Conservation (phyloP, 2,888 invertebrate genomes). For the Laspeyria flexula region DNA sequence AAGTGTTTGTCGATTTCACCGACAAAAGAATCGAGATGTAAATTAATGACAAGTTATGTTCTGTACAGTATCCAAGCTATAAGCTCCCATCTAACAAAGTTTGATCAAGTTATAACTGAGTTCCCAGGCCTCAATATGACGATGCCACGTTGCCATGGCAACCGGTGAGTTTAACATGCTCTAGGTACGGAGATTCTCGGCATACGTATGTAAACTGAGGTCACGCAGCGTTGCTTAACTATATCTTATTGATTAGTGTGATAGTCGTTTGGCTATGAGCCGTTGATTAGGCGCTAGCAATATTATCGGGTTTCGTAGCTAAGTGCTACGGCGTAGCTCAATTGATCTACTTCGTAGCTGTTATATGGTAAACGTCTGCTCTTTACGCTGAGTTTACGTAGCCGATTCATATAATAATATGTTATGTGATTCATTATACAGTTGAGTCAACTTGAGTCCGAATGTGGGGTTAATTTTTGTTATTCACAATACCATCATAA, state of each 20-base stretch:
- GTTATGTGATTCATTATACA: no score
- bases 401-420: no score
- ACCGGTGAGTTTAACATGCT: not conserved
- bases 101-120: not conserved
- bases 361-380: no score
- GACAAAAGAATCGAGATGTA: no score
- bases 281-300: not conserved
- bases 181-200: not conserved
- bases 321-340: not conserved
- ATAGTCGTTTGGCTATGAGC: not conserved
- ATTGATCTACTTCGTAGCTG: not conserved
- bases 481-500: no score
- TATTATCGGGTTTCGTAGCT: not conserved
- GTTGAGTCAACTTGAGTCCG: no score
- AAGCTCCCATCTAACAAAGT: not conserved
- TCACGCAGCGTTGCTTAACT: not conserved
- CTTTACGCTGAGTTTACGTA: no score
- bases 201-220: not conserved
- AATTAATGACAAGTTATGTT: no score
- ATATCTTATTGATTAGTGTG: conserved; percentile 3
- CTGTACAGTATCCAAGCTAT: no score
- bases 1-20: no score
- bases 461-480: no score
- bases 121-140: not conserved
- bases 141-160: not conserved